Evolutionary conservation across 2,888 invertebrate species (phyloP).

Genomic region (Willowsia nigromaculata): DNA sequence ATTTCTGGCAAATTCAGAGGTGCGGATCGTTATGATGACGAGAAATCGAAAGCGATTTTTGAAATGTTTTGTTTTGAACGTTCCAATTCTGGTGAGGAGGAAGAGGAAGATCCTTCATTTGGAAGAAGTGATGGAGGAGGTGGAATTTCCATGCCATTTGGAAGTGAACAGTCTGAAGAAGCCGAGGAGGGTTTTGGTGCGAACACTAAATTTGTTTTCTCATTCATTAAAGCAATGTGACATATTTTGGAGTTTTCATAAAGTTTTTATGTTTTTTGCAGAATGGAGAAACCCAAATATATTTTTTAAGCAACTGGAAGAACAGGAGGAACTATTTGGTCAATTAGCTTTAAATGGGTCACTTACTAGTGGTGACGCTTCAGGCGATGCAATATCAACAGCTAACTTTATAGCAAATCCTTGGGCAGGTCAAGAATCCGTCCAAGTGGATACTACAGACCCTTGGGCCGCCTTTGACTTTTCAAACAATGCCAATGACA

Average conservation of each 20-base stretch:
- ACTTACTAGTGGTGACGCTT: not conserved
- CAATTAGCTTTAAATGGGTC: constrained; percentile 58
- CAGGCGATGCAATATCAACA: not conserved
- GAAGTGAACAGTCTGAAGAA: not conserved
- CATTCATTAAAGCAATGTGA: no score
- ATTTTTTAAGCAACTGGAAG: constrained; percentile 56
- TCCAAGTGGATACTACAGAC: constrained; percentile 52
- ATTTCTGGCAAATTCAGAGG: not conserved
- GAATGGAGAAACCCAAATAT: constrained; percentile 56
- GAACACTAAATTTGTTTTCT: not conserved
- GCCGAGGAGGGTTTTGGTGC: constrained; percentile 48
- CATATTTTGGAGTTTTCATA: not conserved
- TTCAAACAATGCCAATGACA: not conserved
- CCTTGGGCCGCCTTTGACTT: constrained; percentile 70
- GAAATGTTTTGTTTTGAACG: constrained; percentile 74
- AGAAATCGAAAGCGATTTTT: constrained; percentile 73
- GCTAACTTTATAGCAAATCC: constrained; percentile 55
- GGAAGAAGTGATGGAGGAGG: constrained; percentile 19
- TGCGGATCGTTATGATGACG: constrained; percentile 68
- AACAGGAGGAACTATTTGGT: constrained; percentile 55
- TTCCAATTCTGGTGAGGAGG: constrained; percentile 52
- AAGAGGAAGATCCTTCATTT: constrained; percentile 50
- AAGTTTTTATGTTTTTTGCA: constrained; percentile 8
- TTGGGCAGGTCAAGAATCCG: constrained; percentile 66
- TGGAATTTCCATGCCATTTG: constrained; percentile 14